These are phyloP conservation scores for Poeciliopsis infans DNA, from an alignment of 2,797 vertebrate genomes.

Conservation along the genomic window DNA sequence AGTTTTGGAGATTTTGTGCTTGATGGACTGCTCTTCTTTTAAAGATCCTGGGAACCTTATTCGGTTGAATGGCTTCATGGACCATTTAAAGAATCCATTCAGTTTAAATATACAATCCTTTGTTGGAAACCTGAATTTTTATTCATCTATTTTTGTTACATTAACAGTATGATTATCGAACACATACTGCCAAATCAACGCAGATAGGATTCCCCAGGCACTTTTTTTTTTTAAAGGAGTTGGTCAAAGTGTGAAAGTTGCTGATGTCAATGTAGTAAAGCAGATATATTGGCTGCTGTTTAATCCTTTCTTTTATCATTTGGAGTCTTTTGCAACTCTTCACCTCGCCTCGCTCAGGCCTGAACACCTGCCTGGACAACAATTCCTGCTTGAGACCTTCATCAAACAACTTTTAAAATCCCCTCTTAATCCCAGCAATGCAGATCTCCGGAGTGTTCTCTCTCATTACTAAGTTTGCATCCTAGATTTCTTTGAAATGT, in stretches of 20 bases:
- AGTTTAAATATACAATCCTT: not conserved
- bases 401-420: conserved; percentile 69
- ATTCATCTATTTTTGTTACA: too few species aligned
- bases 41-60: not conserved
- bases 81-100: not conserved
- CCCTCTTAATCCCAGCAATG: conserved; percentile 74
- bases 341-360: conserved; percentile 33
- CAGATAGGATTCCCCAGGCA: not conserved
- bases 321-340: conserved; percentile 47
- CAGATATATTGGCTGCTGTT: conserved; percentile 45
- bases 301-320: conserved; percentile 60
- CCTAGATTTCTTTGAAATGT: conserved; percentile 68
- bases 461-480: conserved; percentile 60
- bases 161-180: not conserved
- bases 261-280: conserved; percentile 29
- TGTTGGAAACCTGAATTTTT: not conserved
- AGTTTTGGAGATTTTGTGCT: not conserved
- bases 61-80: not conserved
- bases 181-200: not conserved
- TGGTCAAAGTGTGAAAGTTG: conserved; percentile 2
- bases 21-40: not conserved
- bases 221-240: too few species aligned
- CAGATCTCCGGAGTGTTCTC: conserved; percentile 63
- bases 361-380: conserved; percentile 76
- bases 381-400: conserved; percentile 70